phyloP scores from a whole-genome alignment of 2,888 invertebrate genomes.

The Tolmerus cingulatus region DNA sequence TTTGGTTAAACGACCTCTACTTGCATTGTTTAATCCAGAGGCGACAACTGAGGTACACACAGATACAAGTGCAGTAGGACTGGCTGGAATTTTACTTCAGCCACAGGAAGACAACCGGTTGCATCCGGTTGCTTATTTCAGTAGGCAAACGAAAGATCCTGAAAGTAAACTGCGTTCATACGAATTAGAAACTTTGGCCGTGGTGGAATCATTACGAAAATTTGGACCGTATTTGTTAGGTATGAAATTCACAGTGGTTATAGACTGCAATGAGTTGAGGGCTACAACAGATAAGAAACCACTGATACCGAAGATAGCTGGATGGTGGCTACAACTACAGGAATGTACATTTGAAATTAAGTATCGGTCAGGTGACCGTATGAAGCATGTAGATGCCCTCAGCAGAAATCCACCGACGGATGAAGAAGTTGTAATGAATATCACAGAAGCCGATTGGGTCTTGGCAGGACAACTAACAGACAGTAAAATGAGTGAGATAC shows the following conservation, averaged over 20 bases:
- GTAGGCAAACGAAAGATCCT: background rate
- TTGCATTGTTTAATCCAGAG: no score
- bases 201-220: background rate
- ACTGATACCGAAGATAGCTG: background rate
- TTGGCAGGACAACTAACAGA: no score
- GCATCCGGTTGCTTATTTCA: background rate
- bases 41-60: background rate
- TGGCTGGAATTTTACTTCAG: background rate
- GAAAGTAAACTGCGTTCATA: background rate
- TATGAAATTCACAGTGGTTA: background rate
- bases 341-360: background rate
- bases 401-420: background rate
- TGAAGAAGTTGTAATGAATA: no score
- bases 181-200: background rate
- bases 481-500: no score
- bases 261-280: background rate
- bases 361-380: background rate
- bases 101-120: background rate
- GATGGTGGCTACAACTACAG: background rate
- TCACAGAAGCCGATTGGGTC: no score
- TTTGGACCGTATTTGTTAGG: background rate
- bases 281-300: background rate
- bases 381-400: background rate
- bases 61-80: background rate
- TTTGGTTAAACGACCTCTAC: no score